phyloP scores from a whole-genome alignment of 2,113 vertebrate species.

The Oenanthe oenanthe region DNA sequence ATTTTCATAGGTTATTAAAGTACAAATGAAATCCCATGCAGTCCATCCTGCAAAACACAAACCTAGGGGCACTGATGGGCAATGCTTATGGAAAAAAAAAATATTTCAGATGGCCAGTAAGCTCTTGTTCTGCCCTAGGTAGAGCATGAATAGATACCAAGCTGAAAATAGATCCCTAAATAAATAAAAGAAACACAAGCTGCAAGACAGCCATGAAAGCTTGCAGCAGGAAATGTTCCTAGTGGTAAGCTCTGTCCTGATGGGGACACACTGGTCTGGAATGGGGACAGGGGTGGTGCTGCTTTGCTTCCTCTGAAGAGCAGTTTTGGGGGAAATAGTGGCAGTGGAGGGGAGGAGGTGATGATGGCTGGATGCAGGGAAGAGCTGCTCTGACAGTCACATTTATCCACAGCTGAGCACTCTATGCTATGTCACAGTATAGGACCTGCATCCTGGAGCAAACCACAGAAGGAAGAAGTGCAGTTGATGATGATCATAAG shows the following conservation, averaged over 20 bases:
- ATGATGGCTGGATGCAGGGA: neutral
- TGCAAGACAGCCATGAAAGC: neutral
- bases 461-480: neutral
- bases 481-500: neutral
- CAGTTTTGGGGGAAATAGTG: neutral
- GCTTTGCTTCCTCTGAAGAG: neutral
- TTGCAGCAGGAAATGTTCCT: neutral
- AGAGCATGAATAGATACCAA: neutral
- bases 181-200: neutral
- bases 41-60: neutral
- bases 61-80: neutral
- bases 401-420: neutral
- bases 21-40: neutral
- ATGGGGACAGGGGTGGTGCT: neutral
- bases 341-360: neutral
- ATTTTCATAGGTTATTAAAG: neutral
- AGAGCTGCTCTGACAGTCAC: neutral
- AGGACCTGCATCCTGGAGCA: neutral
- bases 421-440: neutral
- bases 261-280: neutral
- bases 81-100: neutral
- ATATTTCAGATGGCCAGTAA: neutral
- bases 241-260: neutral
- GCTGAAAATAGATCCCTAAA: neutral
- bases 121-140: neutral